Evolutionary conservation across 2,797 vertebrate species (phyloP).

Genomic region (Pangasius sanitwongsei): DNA sequence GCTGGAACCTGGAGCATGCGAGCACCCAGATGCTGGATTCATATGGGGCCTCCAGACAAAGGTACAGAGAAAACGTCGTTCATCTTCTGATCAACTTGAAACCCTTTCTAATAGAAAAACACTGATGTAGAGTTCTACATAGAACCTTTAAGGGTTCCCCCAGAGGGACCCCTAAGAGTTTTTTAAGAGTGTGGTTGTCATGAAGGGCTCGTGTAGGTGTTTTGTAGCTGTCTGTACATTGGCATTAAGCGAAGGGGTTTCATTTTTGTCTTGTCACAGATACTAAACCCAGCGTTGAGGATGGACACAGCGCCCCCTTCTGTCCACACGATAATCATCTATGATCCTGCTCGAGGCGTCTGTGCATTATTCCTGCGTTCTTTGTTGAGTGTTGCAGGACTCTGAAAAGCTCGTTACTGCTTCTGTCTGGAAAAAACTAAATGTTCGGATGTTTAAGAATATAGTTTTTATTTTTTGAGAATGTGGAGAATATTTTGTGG

Average conservation of each 20-base stretch:
- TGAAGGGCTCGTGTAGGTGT: background rate
- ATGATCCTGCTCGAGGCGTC: background rate
- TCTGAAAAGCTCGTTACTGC: background rate
- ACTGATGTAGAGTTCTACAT: background rate
- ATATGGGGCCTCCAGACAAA: slow-evolving; percentile 77
- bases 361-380: background rate
- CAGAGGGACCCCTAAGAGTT: background rate
- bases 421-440: background rate
- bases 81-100: background rate
- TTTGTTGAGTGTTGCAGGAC: background rate
- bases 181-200: background rate
- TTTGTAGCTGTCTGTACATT: background rate
- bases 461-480: background rate
- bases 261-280: background rate
- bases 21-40: slow-evolving; percentile 88
- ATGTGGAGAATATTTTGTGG: background rate
- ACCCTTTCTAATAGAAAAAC: background rate
- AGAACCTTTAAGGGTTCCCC: background rate
- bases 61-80: slow-evolving; percentile 64
- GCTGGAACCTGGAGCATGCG: slow-evolving; percentile 91
- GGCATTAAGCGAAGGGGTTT: background rate
- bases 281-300: slow-evolving; percentile 18
- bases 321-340: background rate
- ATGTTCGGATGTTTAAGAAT: background rate
- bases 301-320: background rate